Conservation (phyloP, 2,113 vertebrate species). For the rabbit (Oryctolagus cuniculus) region mOryCun1.1 NC_091434.1:163352501-163353000, state of each 20-base stretch:
- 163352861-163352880: neutral
- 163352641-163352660: too few species aligned
- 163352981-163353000: neutral
- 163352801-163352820: slow-evolving; percentile 36
- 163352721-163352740: slow-evolving; percentile 43
- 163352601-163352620: too few species aligned
- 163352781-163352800: slow-evolving; percentile 1
- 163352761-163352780: neutral
- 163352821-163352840: neutral
- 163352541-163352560: too few species aligned
- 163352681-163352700: too few species aligned
- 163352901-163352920: slow-evolving; percentile 38
- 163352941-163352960: neutral
- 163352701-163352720: neutral
- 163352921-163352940: slow-evolving; percentile 22
- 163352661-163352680: too few species aligned
- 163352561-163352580: too few species aligned
- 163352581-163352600: too few species aligned
- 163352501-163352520: too few species aligned
- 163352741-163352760: neutral
- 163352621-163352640: too few species aligned
- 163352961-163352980: neutral
- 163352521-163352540: too few species aligned
- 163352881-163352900: neutral
- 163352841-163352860: neutral